These are phyloP conservation scores for Hydrozoanthus gracilis DNA, from an alignment of 92 coral and sea anemone genomes.

Conservation along the genomic window DNA sequence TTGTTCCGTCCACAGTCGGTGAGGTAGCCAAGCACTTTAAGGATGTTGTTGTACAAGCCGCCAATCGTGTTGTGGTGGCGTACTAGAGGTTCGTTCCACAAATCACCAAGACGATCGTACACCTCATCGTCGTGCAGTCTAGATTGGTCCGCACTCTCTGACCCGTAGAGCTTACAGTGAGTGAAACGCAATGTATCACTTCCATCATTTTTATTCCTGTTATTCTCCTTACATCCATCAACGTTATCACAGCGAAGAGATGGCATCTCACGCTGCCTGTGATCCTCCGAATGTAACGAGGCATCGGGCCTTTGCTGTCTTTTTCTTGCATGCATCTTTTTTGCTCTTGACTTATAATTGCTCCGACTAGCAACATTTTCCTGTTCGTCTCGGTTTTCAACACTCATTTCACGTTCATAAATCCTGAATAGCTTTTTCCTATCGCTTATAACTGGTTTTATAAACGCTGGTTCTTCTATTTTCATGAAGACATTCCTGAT, in stretches of 20 bases:
- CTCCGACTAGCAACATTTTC: conserved; percentile 3
- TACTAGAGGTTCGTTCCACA: conserved; percentile 35
- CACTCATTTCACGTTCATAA: conserved; percentile 25
- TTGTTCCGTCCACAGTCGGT: conserved; percentile 66
- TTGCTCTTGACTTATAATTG: neutral
- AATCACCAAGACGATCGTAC: conserved; percentile 29
- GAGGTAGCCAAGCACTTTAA: conserved; percentile 57
- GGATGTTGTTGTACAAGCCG: conserved; percentile 66
- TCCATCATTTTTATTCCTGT: no score
- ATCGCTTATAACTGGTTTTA: neutral
- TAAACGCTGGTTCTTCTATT: conserved; percentile 67
- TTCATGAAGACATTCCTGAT: conserved; percentile 83
- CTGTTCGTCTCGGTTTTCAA: neutral
- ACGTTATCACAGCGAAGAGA: no score
- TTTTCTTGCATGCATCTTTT: no score
- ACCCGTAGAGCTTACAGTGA: neutral
- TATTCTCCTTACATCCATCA: no score
- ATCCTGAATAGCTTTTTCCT: conserved; percentile 14
- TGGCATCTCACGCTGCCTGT: no score
- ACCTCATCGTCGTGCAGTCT: conserved; percentile 12
- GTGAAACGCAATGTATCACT: neutral
- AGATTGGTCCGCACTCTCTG: neutral
- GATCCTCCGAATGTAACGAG: no score
- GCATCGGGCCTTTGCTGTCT: no score
- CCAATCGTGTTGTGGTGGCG: conserved; percentile 73